phyloP scores from a whole-genome alignment of 2,113 vertebrate species.

The Rissa tridactyla region DNA sequence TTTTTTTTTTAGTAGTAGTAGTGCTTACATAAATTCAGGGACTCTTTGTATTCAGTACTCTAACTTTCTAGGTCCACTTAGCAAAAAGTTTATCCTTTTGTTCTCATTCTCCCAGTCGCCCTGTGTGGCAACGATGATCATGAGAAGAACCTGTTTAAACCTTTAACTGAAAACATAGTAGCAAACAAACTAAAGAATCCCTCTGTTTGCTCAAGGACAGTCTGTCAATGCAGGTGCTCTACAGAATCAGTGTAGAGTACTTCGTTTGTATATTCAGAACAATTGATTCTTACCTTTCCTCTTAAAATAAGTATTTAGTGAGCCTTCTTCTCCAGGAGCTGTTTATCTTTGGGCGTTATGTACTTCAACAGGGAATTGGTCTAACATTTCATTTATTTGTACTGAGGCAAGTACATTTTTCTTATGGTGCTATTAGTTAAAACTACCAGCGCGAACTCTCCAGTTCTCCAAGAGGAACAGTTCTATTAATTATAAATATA shows the following conservation, averaged over 20 bases:
- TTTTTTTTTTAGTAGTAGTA: not conserved
- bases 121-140: not conserved
- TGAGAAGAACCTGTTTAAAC: not conserved
- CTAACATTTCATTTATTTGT: not conserved
- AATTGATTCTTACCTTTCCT: not conserved
- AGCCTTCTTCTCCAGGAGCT: not conserved
- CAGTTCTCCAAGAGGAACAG: not conserved
- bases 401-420: not conserved
- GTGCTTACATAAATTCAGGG: not conserved
- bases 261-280: not conserved
- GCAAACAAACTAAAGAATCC: not conserved
- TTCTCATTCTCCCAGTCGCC: not conserved
- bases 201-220: not conserved
- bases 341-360: not conserved
- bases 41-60: not conserved
- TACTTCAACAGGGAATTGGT: not conserved
- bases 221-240: not conserved
- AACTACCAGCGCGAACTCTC: not conserved
- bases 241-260: not conserved
- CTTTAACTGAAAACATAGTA: not conserved
- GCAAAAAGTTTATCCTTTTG: not conserved
- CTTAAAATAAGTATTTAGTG: not conserved
- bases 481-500: conserved; percentile 12
- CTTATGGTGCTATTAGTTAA: not conserved
- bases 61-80: not conserved